Evolutionary conservation across 2,113 vertebrate genomes (phyloP).

Genomic region (Egretta garzetta): DNA sequence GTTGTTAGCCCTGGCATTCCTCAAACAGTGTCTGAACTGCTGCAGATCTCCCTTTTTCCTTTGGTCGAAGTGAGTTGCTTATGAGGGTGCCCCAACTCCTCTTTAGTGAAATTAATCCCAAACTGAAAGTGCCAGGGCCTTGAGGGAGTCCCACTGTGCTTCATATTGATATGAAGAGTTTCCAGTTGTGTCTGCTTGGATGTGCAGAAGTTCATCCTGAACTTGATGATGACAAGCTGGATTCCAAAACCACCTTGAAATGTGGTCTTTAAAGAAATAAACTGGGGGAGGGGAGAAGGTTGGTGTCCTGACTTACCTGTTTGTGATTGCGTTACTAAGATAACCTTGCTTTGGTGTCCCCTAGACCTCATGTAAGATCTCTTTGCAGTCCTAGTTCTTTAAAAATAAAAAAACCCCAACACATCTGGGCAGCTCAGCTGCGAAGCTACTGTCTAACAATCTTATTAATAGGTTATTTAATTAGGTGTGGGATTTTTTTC

Average conservation of each 20-base stretch:
- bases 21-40: too few species aligned
- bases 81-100: neutral
- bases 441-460: neutral
- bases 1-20: neutral
- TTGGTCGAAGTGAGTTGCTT: neutral
- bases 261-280: neutral
- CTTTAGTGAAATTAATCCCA: neutral
- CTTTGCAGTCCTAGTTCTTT: neutral
- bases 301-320: neutral
- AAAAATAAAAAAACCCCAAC: neutral
- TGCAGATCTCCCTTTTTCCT: too few species aligned
- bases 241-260: neutral
- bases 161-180: neutral
- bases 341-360: neutral
- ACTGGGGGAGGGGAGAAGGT: too few species aligned
- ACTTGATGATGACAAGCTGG: too few species aligned
- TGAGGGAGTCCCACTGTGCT: neutral
- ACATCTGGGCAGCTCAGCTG: neutral
- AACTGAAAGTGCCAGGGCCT: neutral
- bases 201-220: neutral
- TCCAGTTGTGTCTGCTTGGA: neutral
- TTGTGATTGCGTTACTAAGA: neutral
- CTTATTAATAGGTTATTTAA: constrained; percentile 20
- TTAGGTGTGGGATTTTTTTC: neutral
- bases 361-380: neutral